These are phyloP conservation scores for Pseudococcus viburni DNA, from an alignment of 2,888 invertebrate genomes.

Conservation along the genomic window DNA sequence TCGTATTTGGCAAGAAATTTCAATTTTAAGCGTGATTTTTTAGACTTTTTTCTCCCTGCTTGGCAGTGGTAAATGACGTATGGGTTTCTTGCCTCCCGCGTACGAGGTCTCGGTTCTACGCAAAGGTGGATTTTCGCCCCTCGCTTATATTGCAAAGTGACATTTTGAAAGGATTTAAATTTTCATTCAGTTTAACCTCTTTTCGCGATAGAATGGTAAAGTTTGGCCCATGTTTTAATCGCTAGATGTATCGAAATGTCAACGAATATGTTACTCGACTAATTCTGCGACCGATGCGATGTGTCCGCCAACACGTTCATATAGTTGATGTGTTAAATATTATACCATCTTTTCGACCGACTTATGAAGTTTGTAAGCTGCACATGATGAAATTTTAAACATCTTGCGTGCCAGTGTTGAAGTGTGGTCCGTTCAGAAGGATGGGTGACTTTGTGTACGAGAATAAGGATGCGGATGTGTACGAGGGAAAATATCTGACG, in stretches of 20 bases:
- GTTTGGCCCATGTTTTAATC: neutral
- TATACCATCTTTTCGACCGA: neutral
- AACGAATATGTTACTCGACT: neutral
- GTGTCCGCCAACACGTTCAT: neutral
- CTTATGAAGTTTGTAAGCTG: neutral
- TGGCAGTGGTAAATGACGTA: neutral
- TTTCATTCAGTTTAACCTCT: neutral
- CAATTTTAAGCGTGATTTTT: neutral
- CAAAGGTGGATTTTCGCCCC: neutral
- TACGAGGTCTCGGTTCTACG: neutral
- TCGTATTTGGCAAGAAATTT: conserved; percentile 17
- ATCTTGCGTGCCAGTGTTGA: too few species aligned
- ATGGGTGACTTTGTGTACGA: too few species aligned
- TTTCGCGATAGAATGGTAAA: neutral
- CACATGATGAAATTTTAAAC: neutral
- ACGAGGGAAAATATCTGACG: too few species aligned
- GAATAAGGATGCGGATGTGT: too few species aligned
- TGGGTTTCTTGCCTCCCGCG: neutral
- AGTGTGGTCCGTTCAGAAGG: too few species aligned
- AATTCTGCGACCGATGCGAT: neutral
- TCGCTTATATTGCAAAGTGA: neutral
- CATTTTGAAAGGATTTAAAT: conserved; percentile 29
- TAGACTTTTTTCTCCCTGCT: neutral
- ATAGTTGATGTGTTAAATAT: neutral
- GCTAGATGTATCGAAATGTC: neutral